Base-by-base conservation (phyloP, 2,797 vertebrate genomes). In the Mycteria americana region DNA sequence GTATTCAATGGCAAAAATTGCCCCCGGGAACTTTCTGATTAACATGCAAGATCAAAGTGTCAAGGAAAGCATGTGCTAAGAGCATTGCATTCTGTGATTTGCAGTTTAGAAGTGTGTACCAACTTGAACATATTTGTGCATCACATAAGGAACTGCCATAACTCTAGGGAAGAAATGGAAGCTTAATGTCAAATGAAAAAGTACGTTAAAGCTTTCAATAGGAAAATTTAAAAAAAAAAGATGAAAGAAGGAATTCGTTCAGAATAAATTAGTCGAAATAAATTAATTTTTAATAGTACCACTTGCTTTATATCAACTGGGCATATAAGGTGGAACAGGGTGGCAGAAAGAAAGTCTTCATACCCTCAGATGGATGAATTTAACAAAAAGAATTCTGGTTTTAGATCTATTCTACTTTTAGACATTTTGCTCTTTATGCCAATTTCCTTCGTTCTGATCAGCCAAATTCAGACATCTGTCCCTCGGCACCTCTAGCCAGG, bases 41-140 rank as follows among this genome's bases (percentile, higher is more conserved):
- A 96, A 75, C 43, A 77, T 95, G 65, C 45, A 95, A 82, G 91
- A 95, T 57, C 28, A 51, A 95, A 75, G 35, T 69, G 91, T 85
- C 74, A 73, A 63, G 80, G 76, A 96, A 96, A 94, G 63, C 50
- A n/a, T 60, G 78, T 86, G 57, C 65, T 77, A 57, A 91, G 75
- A 85, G 39, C 59, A 74, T 37, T 94, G 76, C 45, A 28, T 89
- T 93, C 68, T 94, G 81, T 96, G 82, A 43, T 89, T 88, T 81
- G 45, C 51, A 68, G 41, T 72, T 81, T 70, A 37, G 80, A 95
- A 90, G 84, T 46, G 3, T 46, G 73, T 92, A 69, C 37, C 18
- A 90, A 25, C 31, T 81, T 75, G 33, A 78, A 51, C 7, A 3
- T 59, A 27, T 18, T 84, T 81, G n/a, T 75, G 33, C 22, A 23